Conservation (phyloP, 92 coral and sea anemone genomes). For the Phenganax subtilis region DNA sequence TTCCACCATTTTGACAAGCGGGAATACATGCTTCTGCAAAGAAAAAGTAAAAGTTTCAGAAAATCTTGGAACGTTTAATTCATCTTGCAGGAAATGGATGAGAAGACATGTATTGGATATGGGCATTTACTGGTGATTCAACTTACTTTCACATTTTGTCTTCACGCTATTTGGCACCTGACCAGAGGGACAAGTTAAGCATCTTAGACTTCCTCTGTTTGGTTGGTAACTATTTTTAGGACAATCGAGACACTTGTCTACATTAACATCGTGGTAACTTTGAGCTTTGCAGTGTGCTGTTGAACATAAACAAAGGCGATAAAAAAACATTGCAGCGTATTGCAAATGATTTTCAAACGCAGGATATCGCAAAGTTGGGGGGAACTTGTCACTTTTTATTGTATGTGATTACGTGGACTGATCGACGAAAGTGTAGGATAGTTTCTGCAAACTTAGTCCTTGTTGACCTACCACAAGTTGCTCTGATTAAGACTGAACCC, state of each 20-base stretch:
- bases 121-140: not conserved
- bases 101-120: not conserved
- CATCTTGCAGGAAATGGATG: not conserved
- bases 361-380: not conserved
- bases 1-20: slow-evolving; percentile 53
- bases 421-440: too few relatives aligned
- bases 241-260: slow-evolving; percentile 46
- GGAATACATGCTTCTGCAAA: slow-evolving; percentile 55
- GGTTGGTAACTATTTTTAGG: slow-evolving; percentile 53
- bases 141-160: slow-evolving; percentile 29
- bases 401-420: not conserved
- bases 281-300: slow-evolving; percentile 49
- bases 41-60: not conserved
- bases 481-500: slow-evolving; percentile 21
- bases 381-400: not conserved
- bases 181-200: slow-evolving; percentile 51
- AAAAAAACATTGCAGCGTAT: not conserved
- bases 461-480: slow-evolving; percentile 38
- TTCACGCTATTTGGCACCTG: slow-evolving; percentile 38
- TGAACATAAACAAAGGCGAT: not conserved
- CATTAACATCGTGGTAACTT: slow-evolving; percentile 47
- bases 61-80: not conserved
- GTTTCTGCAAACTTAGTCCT: not conserved
- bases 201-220: slow-evolving; percentile 40
- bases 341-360: not conserved